phyloP scores from a whole-genome alignment of 2,888 invertebrate species.

The Epistrophe eligans region DNA sequence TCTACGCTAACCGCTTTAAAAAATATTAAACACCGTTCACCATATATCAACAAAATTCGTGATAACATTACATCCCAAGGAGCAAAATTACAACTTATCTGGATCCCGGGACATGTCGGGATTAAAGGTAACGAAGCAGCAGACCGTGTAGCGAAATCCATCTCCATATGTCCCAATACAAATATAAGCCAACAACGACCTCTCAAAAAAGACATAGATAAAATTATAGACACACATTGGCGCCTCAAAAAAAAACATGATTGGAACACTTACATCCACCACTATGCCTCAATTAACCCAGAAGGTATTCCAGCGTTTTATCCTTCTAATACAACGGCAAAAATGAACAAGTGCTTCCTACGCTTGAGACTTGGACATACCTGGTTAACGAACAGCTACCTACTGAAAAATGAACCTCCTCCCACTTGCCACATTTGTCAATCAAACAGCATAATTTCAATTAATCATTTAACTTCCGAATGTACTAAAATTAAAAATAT shows the following conservation, averaged over 20 bases:
- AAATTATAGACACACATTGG: not conserved
- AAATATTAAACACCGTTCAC: too few relatives aligned
- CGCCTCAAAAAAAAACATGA: not conserved
- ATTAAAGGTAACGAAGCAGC: conserved; percentile 7
- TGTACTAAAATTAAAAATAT: not conserved
- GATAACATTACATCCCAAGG: not conserved
- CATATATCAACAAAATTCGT: not conserved
- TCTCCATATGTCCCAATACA: not conserved
- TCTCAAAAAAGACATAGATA: not conserved
- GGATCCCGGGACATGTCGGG: not conserved
- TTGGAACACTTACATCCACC: not conserved
- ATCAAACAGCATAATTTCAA: not conserved
- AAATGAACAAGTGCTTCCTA: not conserved
- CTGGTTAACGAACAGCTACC: not conserved
- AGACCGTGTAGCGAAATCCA: not conserved
- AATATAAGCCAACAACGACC: not conserved
- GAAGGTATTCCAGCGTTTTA: not conserved
- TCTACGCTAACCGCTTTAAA: not conserved
- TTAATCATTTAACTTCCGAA: not conserved
- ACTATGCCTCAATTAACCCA: not conserved
- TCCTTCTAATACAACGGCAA: not conserved
- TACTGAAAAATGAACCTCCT: not conserved
- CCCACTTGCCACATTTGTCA: not conserved
- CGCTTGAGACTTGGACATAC: not conserved
- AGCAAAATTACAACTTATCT: not conserved